These are phyloP conservation scores for Crotalus helleri DNA, from an alignment of 2,113 vertebrate genomes.

Conservation along the genomic window DNA sequence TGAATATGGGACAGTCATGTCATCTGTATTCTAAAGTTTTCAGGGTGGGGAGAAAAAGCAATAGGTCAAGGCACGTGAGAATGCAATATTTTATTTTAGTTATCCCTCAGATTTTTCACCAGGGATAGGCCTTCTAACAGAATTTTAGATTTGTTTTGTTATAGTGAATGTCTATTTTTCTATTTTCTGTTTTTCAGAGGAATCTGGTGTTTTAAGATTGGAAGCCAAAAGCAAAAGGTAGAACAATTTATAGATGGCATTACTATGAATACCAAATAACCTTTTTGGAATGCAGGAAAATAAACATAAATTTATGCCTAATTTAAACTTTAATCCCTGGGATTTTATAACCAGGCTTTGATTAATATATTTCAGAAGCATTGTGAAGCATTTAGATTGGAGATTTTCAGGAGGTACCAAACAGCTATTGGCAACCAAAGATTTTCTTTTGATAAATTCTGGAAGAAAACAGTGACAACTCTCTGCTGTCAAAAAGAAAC, in stretches of 20 bases:
- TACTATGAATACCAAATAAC: background rate
- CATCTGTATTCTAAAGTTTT: background rate
- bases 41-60: background rate
- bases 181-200: background rate
- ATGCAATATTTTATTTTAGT: slow-evolving; percentile 1
- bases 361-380: background rate
- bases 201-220: background rate
- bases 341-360: background rate
- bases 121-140: background rate
- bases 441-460: background rate
- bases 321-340: background rate
- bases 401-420: background rate
- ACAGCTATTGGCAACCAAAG: background rate
- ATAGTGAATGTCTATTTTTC: background rate
- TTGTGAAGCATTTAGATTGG: background rate
- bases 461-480: background rate
- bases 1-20: background rate
- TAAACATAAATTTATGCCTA: background rate
- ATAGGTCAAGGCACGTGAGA: slow-evolving; percentile 6
- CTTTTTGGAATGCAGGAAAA: background rate
- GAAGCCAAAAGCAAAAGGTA: background rate
- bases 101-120: background rate
- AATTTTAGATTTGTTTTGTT: slow-evolving; percentile 4
- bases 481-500: background rate
- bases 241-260: background rate